phyloP scores from a whole-genome alignment of 2,888 invertebrate genomes.

The Alsophila aescularia region DNA sequence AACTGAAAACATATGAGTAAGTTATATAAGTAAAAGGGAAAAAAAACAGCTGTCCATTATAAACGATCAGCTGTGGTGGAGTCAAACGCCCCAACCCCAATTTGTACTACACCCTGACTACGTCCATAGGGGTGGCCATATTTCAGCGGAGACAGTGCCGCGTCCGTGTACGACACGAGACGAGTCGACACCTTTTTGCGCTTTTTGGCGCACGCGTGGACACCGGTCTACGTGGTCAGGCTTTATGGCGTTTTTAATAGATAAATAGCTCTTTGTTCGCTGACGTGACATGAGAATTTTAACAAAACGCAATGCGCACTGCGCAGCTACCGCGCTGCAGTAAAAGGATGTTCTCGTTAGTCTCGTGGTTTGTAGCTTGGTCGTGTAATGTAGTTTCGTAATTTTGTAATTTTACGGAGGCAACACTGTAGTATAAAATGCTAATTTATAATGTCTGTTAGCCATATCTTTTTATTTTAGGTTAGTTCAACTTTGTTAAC shows the following conservation, averaged over 20 bases:
- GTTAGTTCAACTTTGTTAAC: too few relatives aligned
- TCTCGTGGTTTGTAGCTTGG: not conserved
- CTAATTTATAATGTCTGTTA: too few relatives aligned
- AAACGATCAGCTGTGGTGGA: too few relatives aligned
- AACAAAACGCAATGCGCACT: conserved; percentile 44
- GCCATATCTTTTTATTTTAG: too few relatives aligned
- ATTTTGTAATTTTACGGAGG: not conserved
- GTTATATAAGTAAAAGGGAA: too few relatives aligned
- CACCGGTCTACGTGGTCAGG: conserved; percentile 54
- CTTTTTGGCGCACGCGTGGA: conserved; percentile 51
- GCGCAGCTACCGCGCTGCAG: conserved; percentile 29
- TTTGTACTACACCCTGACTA: not conserved
- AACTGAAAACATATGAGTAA: too few relatives aligned
- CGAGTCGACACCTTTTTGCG: conserved; percentile 64
- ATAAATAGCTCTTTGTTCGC: conserved; percentile 58
- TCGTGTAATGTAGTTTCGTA: not conserved
- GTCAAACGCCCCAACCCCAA: not conserved
- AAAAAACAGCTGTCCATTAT: too few relatives aligned
- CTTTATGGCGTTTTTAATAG: conserved; percentile 60
- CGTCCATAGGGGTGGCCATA: conserved; percentile 54
- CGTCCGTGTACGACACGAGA: conserved; percentile 34
- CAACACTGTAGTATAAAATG: too few relatives aligned
- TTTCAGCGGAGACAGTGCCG: conserved; percentile 58
- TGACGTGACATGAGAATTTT: conserved; percentile 49
- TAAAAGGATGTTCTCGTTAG: conserved; percentile 34